phyloP scores from a whole-genome alignment of 2,113 vertebrate species.

The Microcebus ravelobensis region DNA sequence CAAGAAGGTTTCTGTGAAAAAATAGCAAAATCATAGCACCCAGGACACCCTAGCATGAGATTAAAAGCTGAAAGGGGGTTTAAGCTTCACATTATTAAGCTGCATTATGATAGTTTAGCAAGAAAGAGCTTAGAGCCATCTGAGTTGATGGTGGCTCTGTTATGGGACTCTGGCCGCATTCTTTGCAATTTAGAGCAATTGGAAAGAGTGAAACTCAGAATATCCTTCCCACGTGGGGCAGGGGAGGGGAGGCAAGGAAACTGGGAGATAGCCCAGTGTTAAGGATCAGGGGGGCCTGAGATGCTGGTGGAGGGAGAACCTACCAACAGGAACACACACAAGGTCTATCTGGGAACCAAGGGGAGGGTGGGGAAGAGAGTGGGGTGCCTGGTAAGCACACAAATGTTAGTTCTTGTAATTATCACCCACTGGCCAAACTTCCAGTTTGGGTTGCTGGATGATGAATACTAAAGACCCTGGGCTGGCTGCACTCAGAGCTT shows the following conservation, averaged over 20 bases:
- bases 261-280: background rate
- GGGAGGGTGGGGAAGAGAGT: too few species aligned
- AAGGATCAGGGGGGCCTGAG: background rate
- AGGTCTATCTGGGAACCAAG: background rate
- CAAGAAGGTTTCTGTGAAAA: slow-evolving; percentile 73
- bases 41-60: slow-evolving; percentile 62
- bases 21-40: slow-evolving; percentile 75
- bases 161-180: background rate
- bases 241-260: background rate
- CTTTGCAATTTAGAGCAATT: slow-evolving; percentile 39
- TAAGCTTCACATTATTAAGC: slow-evolving; percentile 59
- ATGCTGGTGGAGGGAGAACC: background rate
- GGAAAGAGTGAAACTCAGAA: background rate
- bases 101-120: slow-evolving; percentile 58
- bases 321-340: background rate
- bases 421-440: background rate
- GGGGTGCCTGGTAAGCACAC: background rate
- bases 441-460: background rate
- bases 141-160: background rate
- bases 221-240: background rate
- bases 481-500: background rate
- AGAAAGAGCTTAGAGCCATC: slow-evolving; percentile 22
- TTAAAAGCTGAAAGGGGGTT: slow-evolving; percentile 62
- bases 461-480: background rate
- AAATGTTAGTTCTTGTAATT: background rate